Conservation (phyloP, 2,797 vertebrate species). For the Lemur catta region DNA sequence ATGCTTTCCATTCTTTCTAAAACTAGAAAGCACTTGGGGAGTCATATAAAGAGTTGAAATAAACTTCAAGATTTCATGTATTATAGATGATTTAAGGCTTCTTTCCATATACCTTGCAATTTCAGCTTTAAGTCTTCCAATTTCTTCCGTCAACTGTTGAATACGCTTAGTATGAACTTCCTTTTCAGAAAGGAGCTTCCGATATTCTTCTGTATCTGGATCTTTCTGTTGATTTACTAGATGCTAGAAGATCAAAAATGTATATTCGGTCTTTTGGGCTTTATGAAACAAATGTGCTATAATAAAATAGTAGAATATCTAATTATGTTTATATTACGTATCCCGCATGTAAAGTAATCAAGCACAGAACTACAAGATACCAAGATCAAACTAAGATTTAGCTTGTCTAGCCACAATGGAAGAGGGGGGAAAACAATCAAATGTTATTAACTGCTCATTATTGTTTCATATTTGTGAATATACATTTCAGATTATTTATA, state of each 20-base stretch:
- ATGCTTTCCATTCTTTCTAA: neutral
- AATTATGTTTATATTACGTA: neutral
- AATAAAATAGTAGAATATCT: neutral
- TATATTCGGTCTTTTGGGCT: neutral
- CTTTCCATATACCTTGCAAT: slow-evolving; percentile 86
- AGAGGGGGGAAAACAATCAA: neutral
- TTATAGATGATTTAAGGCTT: neutral
- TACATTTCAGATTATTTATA: slow-evolving; percentile 6
- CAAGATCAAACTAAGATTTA: neutral
- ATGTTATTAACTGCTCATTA: neutral
- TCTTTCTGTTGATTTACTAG: slow-evolving; percentile 97
- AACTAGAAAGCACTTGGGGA: neutral
- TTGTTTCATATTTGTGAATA: slow-evolving; percentile 26
- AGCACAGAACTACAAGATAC: neutral
- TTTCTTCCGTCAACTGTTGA: slow-evolving; percentile 95
- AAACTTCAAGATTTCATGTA: neutral
- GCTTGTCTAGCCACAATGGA: neutral
- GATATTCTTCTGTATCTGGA: slow-evolving; percentile 95
- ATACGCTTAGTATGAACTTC: slow-evolving; percentile 94
- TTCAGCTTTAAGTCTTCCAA: slow-evolving; percentile 91
- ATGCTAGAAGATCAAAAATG: slow-evolving; percentile 85
- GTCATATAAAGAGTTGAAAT: neutral
- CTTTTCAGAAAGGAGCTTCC: slow-evolving; percentile 94
- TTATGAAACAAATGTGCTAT: neutral
- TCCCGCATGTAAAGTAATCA: neutral